Evolutionary conservation across 2,888 invertebrate genomes (phyloP), one percentile per base, ranked within the genome.

Genomic region (Caenorhabditis angaria): DNA sequence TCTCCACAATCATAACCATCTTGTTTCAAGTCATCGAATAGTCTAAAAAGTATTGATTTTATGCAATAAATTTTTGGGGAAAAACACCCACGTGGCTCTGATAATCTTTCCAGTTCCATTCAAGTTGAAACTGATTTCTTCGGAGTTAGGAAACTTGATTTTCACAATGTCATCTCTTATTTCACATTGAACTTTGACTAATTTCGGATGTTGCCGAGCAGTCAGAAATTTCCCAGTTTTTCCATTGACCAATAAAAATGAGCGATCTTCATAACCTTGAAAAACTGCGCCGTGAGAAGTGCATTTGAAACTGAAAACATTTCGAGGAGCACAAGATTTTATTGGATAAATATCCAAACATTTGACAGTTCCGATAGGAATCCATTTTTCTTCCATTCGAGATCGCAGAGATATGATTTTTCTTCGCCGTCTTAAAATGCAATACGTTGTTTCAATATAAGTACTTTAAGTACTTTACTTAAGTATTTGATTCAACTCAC

Each of bases 1-100:
- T 79, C 79, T 48, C 79, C 79, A 62, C 79, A 79, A 50, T 79
- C 79, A 41, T 59, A 72, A 6, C 79, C 79, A 54, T 79, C 79
- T 58, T 75, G 74, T 62, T 69, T 54, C 14, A 65, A 35, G 12
- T 72, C 65, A 8, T 74, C 70, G 69, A 79, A 79, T 6, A 79
- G 32, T 48, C 78, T 76, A 58, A 41, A 70, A 68, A 25, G 18
- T 14, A 29, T 29, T 27, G 6, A 50, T 25, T 58, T 55, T 18
- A 32, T 10, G 29, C 58, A 32, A 60, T 53, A 29, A 18, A 48
- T 27, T 59, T 29, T 22, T 14, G 0, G 18, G n/a, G 5, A 3
- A 28, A 55, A 32, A 22, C 28, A 67, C 65, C 72, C 12, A 78
- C 74, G 66, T 56, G 14, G 78, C 74, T 25, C 70, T n/a, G 8